Evolutionary conservation across 2,797 vertebrate genomes (phyloP), one percentile per base, ranked within the genome.

Genomic region (Okamejei kenojei): DNA sequence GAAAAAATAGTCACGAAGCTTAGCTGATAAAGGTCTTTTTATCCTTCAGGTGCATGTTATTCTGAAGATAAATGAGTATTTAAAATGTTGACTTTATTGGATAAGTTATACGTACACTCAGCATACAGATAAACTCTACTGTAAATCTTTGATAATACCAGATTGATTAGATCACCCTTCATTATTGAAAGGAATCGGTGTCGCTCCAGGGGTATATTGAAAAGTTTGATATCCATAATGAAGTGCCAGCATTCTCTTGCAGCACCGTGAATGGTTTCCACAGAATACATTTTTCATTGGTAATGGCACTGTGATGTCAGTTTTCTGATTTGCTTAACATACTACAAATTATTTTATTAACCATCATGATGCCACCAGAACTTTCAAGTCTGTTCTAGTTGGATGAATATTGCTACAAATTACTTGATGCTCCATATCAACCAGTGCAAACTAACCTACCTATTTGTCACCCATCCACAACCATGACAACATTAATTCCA

Each of bases 11-110:
- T 90, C 68, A 73, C 26, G 71, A 58, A 76, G 68, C 68, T 76
- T 35, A 17, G 45, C 90, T 92, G 90, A 54, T 54, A 54, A 92
- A 58, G 90, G 11, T 45, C 38, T 6, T 26, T 76, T 58, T 32
- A 17, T 73, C 38, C 35, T 88, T 88, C 19, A 68, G 32, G 29
- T 63, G 1, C 32, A 68, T 65, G 15, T 35, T 88, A 35, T 68
- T 63, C n/a, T 88, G n/a, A 88, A 68, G n/a, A 68, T 88, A 65
- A 63, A 65, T 88, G 84, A 65, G 21, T 88, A 65, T 32, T 21
- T 88, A 35, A 68, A 88, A 88, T 88, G 68, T 68, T 32, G 11
- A 84, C 58, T 84, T 11, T 19, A 73, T 84, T 84, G 54, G 11
- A 29, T 61, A 54, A n/a, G 35, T 35, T 23, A 11, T 88, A 63